Conservation (phyloP, 2,113 vertebrate species). For the Zingel zingel region DNA sequence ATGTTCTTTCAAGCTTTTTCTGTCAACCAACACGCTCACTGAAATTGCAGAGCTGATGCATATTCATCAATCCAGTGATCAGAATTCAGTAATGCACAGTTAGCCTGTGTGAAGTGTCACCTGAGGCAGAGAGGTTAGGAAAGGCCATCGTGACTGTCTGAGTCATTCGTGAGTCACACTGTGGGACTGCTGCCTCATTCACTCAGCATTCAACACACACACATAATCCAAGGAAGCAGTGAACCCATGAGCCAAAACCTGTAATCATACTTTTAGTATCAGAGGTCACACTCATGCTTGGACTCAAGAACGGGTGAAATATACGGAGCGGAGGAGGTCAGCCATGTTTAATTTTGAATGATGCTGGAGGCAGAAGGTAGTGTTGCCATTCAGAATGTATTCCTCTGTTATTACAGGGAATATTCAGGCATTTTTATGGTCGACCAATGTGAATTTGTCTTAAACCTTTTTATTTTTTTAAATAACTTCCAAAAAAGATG, state of each 20-base stretch:
- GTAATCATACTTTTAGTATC: constrained; percentile 10
- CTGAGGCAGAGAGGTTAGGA: constrained; percentile 22
- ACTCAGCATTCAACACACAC: constrained; percentile 35
- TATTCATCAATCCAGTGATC: constrained; percentile 34
- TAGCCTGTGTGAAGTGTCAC: neutral
- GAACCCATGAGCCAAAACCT: constrained; percentile 18
- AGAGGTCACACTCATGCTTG: constrained; percentile 40
- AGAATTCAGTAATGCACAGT: constrained; percentile 25
- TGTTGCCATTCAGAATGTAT: neutral
- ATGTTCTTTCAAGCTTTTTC: neutral
- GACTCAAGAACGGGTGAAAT: constrained; percentile 14
- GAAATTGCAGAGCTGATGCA: constrained; percentile 1
- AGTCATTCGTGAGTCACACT: constrained; percentile 16
- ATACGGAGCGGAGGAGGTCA: neutral
- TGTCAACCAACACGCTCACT: neutral
- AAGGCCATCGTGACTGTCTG: constrained; percentile 13
- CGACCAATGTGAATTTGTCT: neutral
- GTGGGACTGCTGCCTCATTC: neutral
- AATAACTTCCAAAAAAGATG: no score
- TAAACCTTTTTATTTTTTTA: no score
- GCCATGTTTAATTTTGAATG: constrained; percentile 35
- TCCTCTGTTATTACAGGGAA: neutral
- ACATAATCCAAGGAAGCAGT: neutral
- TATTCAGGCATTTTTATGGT: neutral
- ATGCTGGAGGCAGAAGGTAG: neutral